These are phyloP conservation scores for Amblyteles armatorius DNA, from an alignment of 2,888 invertebrate species.

Conservation along the genomic window DNA sequence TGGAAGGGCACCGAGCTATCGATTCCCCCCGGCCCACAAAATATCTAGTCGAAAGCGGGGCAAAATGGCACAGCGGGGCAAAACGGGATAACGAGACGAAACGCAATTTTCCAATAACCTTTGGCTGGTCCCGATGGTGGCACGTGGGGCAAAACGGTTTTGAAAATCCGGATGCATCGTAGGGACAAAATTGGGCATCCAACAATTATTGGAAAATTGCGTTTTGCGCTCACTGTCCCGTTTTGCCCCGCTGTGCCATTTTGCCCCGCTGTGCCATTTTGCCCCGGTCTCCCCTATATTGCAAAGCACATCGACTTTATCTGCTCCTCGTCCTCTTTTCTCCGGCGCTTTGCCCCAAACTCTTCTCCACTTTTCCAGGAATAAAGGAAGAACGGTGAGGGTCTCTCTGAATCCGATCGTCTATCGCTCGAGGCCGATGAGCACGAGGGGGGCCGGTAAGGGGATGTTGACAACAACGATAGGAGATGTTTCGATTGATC, in stretches of 20 bases:
- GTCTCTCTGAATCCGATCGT: constrained; percentile 51
- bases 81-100: too few relatives aligned
- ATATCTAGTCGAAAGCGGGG: not conserved
- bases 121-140: too few relatives aligned
- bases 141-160: too few relatives aligned
- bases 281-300: too few relatives aligned
- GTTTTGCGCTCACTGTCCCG: too few relatives aligned
- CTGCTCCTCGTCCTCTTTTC: constrained; percentile 18
- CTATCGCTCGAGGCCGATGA: constrained; percentile 32
- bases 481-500: constrained; percentile 44
- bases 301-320: constrained; percentile 60
- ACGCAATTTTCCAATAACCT: too few relatives aligned
- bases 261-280: too few relatives aligned
- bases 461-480: constrained; percentile 33
- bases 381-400: constrained; percentile 47
- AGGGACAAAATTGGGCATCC: too few relatives aligned
- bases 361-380: constrained; percentile 29
- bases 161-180: too few relatives aligned
- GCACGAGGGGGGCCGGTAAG: constrained; percentile 19
- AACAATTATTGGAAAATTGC: too few relatives aligned
- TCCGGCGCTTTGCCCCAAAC: constrained; percentile 35
- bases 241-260: too few relatives aligned
- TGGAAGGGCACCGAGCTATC: constrained; percentile 42
- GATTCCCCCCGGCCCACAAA: constrained; percentile 39
- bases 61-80: too few relatives aligned